Evolutionary conservation across 2,888 invertebrate genomes (phyloP), one percentile per base, ranked within the genome.

Genomic region (Odiellus spinosus): DNA sequence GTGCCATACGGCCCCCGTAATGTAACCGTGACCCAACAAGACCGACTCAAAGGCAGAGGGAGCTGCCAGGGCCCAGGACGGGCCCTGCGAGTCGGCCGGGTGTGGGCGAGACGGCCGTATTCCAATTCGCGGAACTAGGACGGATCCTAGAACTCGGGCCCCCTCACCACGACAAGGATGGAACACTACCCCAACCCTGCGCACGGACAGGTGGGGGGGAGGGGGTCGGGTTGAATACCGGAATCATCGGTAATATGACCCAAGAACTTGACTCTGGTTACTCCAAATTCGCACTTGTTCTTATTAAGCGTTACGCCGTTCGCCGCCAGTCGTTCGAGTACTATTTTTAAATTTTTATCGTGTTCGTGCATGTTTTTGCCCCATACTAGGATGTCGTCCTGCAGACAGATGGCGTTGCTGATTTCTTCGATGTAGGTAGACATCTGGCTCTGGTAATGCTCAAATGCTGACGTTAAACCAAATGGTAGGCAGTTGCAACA

Each of bases 401-500:
- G 11, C 19, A 21, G 19, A 14, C 41, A 41, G 4, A 41, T 19
- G 2, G 21, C 14, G 10, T 26, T 26, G 4, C 11, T 12, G 19
- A 41, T 14, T 5, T 20, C 41, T 41, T 41, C 41, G 19, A 41
- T n/a, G 8, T 19, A 26, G 4, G 26, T 17, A 4, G 42, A 12
- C 42, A 26, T 42, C 17, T 10, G 8, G 14, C 26, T 26, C 14
- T 42, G 42, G 20, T 26, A 42, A 42, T 42, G 42, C 18, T 42
- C 42, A 12, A 34, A 33, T 14, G 12, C 42, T 14, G 42, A 42
- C 10, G 42, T 32, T 15, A 42, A 17, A 8, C 42, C 42, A 18
- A 43, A 43, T 18, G 44, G n/a, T 18, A 44, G 34, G 34, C 40
- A 40, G 48, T 42, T 12, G n/a, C 18, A 42, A 21, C 35, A 34